Percentiles rank a stretch among this genome's conserved stretches.
These are phyloP conservation scores for Lithophane socia DNA, from an alignment of 2,888 invertebrate genomes.

Conservation along the genomic window DNA sequence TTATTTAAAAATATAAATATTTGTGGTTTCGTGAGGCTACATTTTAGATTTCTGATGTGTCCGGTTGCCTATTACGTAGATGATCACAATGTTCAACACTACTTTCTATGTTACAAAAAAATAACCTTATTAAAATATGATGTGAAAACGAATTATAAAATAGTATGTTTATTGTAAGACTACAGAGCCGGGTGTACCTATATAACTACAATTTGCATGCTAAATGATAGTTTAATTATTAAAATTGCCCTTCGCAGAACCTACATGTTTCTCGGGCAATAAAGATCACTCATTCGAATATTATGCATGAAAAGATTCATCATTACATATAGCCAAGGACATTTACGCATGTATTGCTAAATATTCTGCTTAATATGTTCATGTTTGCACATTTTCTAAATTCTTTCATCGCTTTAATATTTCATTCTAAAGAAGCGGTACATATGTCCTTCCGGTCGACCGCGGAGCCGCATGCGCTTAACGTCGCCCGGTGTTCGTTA, in stretches of 20 bases:
- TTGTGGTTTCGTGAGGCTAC: not conserved
- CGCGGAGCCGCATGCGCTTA: constrained; percentile 2
- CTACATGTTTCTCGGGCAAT: constrained; percentile 9
- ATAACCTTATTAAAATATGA: constrained; percentile 3
- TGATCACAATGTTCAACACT: constrained; percentile 9
- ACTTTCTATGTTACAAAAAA: not conserved
- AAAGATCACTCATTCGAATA: constrained; percentile 61
- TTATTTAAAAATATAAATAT: not conserved
- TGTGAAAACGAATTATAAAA: constrained; percentile 5
- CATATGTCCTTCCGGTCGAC: not conserved
- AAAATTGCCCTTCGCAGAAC: constrained; percentile 19
- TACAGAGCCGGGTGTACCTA: constrained; percentile 18
- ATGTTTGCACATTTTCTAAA: constrained; percentile 26
- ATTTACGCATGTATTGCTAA: constrained; percentile 36
- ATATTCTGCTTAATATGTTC: constrained; percentile 15
- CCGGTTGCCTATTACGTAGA: constrained; percentile 10
- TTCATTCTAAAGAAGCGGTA: not conserved
- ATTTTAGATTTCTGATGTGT: constrained; percentile 6
- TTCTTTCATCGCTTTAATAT: not conserved
- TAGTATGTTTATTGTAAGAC: not conserved
- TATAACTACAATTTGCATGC: constrained; percentile 36
- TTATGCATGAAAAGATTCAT: constrained; percentile 51
- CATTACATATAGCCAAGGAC: not conserved
- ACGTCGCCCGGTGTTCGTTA: not conserved
- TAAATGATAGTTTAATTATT: constrained; percentile 12